Base-by-base conservation (phyloP, 2,113 vertebrate species). In the Hippopotamus amphibius region DNA sequence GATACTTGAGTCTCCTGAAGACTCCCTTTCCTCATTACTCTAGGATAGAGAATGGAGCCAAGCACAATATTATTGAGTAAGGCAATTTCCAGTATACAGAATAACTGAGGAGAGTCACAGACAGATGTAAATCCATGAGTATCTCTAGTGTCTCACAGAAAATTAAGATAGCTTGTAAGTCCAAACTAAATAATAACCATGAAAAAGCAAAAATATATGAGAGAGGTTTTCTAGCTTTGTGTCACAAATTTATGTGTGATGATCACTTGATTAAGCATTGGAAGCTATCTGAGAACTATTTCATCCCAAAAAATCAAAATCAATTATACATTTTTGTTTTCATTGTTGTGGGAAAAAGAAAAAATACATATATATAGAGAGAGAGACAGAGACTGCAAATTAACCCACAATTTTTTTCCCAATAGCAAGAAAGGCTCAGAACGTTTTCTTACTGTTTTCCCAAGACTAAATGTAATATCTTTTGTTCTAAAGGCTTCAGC, bases 1-100 rank as follows among this genome's bases (percentile, higher is more conserved):
- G 48, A 72, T 97, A 88, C 65, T 55, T 95, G 77, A 80, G 66
- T 77, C 26, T 88, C 28, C 26, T 84, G 37, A 79, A 92, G n/a
- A 4, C 6, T 28, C 17, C 8, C 30, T 50, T 87, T 21, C 4
- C 10, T 84, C 24, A 15, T 68, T 37, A 46, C 26, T 79, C 12
- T 71, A 68, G 19, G 46, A 90, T 5, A 59, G 26, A 87, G 4
- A 85, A 41, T n/a, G 15, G 41, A 85, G 4, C 50, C 57, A 89
- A 53, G 3, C 28, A 77, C 53, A 90, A 2, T 63, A 61, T 24
- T n/a, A 43, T 37, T 15, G 24, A 76, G 3, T 30, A 87, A 41
- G 33, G 63, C 33, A 84, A 22, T 90, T 83, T 85, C 48, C 28
- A 83, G 63, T 86, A 50, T 6, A 9, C 33, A 63, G 33, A 48